Evolutionary conservation across 1,140 invertebrate genomes (phyloP).

Genomic region (Orchesella cincta): DNA sequence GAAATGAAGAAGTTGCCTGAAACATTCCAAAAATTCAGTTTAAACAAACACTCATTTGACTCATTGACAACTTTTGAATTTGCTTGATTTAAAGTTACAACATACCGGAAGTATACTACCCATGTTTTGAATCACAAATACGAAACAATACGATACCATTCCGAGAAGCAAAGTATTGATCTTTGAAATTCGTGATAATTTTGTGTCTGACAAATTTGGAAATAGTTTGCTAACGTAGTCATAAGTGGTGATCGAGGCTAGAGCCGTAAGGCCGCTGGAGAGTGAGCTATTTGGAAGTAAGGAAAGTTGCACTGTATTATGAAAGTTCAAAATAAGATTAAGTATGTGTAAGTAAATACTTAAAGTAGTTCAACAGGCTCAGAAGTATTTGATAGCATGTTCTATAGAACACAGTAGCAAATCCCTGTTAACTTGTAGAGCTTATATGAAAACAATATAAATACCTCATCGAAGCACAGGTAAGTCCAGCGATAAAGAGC

Average conservation of each 20-base stretch:
- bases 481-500: slow-evolving; percentile 41
- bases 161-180: slow-evolving; percentile 41
- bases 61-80: no score
- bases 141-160: slow-evolving; percentile 44
- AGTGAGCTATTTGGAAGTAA: no score
- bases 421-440: background rate
- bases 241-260: slow-evolving; percentile 47
- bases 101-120: slow-evolving; percentile 47
- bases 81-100: no score
- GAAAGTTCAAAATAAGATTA: no score
- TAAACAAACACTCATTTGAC: background rate
- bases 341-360: no score
- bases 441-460: background rate
- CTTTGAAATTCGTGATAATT: slow-evolving; percentile 44
- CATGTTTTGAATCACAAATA: slow-evolving; percentile 48
- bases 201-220: slow-evolving; percentile 41
- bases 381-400: no score
- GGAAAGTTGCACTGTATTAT: no score
- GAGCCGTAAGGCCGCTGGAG: slow-evolving; percentile 43
- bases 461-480: background rate
- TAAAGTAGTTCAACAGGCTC: no score
- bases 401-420: background rate
- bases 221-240: slow-evolving; percentile 46
- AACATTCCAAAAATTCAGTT: background rate
- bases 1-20: slow-evolving; percentile 42